phyloP scores from a whole-genome alignment of 2,888 invertebrate species.

The Rotaria socialis region DNA sequence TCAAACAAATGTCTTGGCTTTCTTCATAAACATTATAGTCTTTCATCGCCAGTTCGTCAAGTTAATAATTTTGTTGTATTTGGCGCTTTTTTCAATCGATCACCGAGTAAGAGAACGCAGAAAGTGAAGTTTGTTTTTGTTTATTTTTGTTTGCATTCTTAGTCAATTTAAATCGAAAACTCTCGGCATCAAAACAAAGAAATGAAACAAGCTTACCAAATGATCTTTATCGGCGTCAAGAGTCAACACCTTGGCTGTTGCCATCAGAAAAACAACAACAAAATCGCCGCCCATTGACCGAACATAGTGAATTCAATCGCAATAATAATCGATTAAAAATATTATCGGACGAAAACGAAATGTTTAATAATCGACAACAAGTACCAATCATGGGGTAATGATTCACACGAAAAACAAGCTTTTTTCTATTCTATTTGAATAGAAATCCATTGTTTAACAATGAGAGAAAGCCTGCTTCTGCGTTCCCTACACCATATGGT shows the following conservation, averaged over 20 bases:
- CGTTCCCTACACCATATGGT: background rate
- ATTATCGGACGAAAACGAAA: background rate
- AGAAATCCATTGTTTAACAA: background rate
- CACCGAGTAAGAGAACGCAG: constrained; percentile 48
- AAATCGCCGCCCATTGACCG: background rate
- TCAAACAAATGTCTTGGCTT: constrained; percentile 82
- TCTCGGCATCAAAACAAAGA: background rate
- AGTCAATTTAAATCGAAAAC: background rate
- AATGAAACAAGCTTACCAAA: background rate
- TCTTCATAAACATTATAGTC: constrained; percentile 75
- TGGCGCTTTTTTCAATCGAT: constrained; percentile 70
- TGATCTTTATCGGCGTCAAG: background rate
- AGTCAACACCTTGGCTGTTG: background rate
- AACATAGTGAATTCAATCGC: background rate
- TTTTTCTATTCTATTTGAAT: too few species aligned
- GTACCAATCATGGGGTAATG: background rate
- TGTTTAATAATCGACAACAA: background rate
- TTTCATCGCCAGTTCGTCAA: constrained; percentile 70
- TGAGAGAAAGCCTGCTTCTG: background rate
- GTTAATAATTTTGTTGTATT: constrained; percentile 82
- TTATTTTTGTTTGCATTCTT: too few species aligned
- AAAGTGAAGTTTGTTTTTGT: too few species aligned
- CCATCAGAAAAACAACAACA: background rate
- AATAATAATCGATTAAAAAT: background rate
- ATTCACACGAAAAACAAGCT: too few species aligned